Evolutionary conservation across 2,888 invertebrate genomes (phyloP).

Genomic region (Mallateleia sp.): DNA sequence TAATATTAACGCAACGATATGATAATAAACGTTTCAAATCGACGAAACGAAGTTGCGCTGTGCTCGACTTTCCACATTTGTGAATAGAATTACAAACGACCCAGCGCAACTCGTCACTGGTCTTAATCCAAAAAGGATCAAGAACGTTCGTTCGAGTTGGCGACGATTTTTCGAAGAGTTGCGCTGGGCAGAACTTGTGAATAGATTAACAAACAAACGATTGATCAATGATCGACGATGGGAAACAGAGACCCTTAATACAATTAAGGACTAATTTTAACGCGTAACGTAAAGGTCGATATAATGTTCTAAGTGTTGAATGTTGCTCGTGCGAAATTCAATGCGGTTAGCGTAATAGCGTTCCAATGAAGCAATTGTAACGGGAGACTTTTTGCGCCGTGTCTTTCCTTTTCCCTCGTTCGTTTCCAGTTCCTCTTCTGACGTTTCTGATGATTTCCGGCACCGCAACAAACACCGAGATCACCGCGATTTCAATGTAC

Average conservation of each 20-base stretch:
- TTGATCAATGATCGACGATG: conserved; percentile 61
- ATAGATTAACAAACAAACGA: conserved; percentile 14
- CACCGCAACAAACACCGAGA: conserved; percentile 35
- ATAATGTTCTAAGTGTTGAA: conserved; percentile 74
- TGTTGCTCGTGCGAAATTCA: conserved; percentile 72
- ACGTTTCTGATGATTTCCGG: too few species aligned
- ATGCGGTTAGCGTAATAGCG: conserved; percentile 63
- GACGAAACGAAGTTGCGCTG: too few species aligned
- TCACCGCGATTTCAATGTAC: conserved; percentile 59
- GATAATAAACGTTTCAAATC: too few species aligned
- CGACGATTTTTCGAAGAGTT: too few species aligned
- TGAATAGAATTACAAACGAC: conserved; percentile 39
- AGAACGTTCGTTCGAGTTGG: too few species aligned
- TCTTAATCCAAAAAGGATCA: too few species aligned
- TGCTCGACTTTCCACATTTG: too few species aligned
- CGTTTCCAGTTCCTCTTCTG: conserved; percentile 23
- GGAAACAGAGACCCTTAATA: conserved; percentile 72
- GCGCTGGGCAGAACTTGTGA: neutral
- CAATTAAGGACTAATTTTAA: conserved; percentile 64
- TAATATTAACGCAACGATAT: too few species aligned
- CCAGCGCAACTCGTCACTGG: too few species aligned
- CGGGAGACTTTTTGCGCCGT: neutral
- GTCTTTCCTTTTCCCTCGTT: too few species aligned
- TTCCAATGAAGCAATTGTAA: conserved; percentile 40
- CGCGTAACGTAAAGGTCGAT: conserved; percentile 43